Percentiles rank a stretch among this genome's conserved stretches.
Conservation (phyloP, 1,140 invertebrate species). For the Vanessa atalanta region DNA sequence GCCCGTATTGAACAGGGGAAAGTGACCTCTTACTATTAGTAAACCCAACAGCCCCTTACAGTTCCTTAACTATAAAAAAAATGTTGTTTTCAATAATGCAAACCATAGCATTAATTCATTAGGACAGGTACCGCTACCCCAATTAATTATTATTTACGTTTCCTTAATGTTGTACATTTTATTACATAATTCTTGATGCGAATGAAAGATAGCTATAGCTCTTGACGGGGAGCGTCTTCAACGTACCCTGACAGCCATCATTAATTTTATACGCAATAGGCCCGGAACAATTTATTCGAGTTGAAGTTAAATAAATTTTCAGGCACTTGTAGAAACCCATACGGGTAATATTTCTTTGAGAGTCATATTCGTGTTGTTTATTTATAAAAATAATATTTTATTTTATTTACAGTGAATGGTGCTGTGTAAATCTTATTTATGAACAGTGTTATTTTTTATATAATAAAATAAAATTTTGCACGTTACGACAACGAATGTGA, state of each 20-base stretch:
- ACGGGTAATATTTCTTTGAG: not conserved
- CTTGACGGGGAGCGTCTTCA: not conserved
- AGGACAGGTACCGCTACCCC: not conserved
- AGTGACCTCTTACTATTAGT: too few species aligned
- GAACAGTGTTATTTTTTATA: too few species aligned
- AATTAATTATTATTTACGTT: not conserved
- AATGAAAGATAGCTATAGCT: not conserved
- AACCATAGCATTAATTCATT: not conserved
- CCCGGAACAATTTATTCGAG: conserved; percentile 7
- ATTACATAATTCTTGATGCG: not conserved
- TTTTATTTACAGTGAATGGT: too few species aligned
- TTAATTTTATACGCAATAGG: conserved; percentile 15
- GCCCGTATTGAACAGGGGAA: too few species aligned
- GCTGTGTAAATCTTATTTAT: too few species aligned
- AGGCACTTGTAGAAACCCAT: not conserved
- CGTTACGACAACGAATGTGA: too few species aligned
- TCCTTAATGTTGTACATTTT: not conserved
- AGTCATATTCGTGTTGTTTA: not conserved
- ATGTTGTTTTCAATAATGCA: too few species aligned
- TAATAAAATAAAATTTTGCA: too few species aligned
- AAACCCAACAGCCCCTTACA: too few species aligned
- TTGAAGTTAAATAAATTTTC: conserved; percentile 9
- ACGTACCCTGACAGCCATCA: not conserved
- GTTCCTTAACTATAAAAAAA: too few species aligned
- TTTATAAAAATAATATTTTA: not conserved